Base-by-base conservation (phyloP, 2,113 vertebrate genomes). In the Bostrychus sinensis region DNA sequence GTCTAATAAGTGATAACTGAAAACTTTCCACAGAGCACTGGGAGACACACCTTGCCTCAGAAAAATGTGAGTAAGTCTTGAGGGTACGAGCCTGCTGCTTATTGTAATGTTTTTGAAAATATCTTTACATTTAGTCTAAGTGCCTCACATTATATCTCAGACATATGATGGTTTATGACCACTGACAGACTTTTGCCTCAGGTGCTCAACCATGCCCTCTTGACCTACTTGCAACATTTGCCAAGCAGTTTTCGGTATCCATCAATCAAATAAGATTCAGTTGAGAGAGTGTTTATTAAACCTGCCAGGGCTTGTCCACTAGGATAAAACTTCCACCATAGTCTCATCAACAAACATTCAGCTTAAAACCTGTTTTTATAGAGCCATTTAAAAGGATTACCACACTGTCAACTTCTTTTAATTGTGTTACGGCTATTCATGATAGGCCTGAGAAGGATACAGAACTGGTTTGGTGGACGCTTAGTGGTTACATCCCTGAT, bases 261-360 rank as follows among this genome's bases (percentile, higher is more conserved):
- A 23, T 72, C 59, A 70, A 36, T 72, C 64, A 67, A 60, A 45
- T 8, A 7, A 36, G 1, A 26, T 20, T 28, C 2, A 0, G 23
- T 54, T 3, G 6, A 41, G 57, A 68, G 8, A 34, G 8, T 2
- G 3, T 12, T 38, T 34, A 66, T 72, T 65, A 65, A 65, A 75
- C 86, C 4, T 80, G 88, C 73, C 2, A 0, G 8, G 19, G 26
- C 82, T n/a, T 75, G 85, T 66, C 6, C 6, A 5, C 6, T 13
- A 1, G 20, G 19, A 2, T 1, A 3, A 34, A 14, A 32, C 41
- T 51, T 30, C 4, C 7, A 7, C 3, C 38, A 43, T 39, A 34
- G 23, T 36, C 17, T 30, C 0, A 70, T 66, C 22, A 45, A 58
- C 32, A 39, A 34, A 3, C 0, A 1, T 0, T 0, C 0, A 2